Conservation (phyloP, 2,797 vertebrate species). For the Lacerta agilis region DNA sequence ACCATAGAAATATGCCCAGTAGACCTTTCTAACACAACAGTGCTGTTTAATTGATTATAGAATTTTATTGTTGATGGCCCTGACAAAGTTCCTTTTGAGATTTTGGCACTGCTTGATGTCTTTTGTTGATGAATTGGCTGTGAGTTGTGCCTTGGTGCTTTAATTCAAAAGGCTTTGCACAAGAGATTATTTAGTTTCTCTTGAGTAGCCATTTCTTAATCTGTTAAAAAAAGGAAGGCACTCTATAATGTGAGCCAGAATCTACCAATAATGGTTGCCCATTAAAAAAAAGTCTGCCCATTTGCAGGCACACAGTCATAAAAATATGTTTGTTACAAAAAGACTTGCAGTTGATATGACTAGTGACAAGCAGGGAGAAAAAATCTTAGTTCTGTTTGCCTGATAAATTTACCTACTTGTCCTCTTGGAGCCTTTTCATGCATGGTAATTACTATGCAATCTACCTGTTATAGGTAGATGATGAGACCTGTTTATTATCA, state of each 20-base stretch:
- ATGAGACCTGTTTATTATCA: background rate
- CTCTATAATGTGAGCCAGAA: slow-evolving; percentile 36
- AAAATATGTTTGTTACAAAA: background rate
- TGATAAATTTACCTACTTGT: slow-evolving; percentile 23
- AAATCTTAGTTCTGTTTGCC: background rate
- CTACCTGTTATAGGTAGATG: background rate
- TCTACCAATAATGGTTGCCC: background rate
- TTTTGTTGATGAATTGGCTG: slow-evolving; percentile 56
- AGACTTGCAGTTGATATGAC: slow-evolving; percentile 4
- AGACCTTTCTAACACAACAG: background rate
- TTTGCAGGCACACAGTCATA: background rate
- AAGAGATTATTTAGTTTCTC: slow-evolving; percentile 46
- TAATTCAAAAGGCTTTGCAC: slow-evolving; percentile 28
- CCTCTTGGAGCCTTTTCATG: background rate
- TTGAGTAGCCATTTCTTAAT: slow-evolving; percentile 67
- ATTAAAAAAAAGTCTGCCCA: slow-evolving; percentile 9
- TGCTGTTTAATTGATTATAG: background rate
- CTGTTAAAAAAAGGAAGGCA: slow-evolving; percentile 56
- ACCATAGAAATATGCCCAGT: too few species aligned
- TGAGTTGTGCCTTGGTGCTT: slow-evolving; percentile 13
- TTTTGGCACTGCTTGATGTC: slow-evolving; percentile 23
- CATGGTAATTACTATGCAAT: background rate
- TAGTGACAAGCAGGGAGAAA: slow-evolving; percentile 6
- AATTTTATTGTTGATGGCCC: background rate
- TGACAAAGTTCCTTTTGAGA: background rate